phyloP scores from a whole-genome alignment of 1,140 invertebrate species.

The Aphis gossypii region DNA sequence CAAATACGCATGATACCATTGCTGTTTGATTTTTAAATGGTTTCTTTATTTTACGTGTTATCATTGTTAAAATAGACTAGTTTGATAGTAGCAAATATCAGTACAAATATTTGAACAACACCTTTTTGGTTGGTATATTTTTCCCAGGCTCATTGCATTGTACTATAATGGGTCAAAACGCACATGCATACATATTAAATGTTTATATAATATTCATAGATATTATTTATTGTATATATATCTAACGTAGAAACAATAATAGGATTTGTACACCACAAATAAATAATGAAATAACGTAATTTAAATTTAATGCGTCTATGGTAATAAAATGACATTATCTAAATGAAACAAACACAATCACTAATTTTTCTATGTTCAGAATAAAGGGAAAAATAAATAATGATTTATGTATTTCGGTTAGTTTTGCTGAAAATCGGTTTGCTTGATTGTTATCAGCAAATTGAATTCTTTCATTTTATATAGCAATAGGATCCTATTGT shows the following conservation, averaged over 20 bases:
- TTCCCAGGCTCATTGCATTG: neutral
- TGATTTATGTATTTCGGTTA: neutral
- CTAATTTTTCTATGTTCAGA: neutral
- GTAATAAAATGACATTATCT: neutral
- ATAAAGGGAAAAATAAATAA: constrained; percentile 6
- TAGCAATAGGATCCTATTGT: neutral
- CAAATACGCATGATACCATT: neutral
- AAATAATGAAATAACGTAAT: neutral
- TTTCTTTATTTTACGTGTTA: neutral
- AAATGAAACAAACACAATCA: neutral
- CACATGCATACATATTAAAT: neutral
- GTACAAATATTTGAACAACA: constrained; percentile 32
- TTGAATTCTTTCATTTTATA: constrained; percentile 12
- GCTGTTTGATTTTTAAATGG: neutral
- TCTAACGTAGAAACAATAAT: neutral
- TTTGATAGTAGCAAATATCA: neutral
- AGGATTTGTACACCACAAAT: neutral
- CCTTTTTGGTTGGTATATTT: neutral
- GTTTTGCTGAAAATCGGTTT: neutral
- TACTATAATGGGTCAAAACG: neutral
- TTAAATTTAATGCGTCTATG: neutral
- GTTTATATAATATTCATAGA: too few relatives aligned
- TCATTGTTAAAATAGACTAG: constrained; percentile 1
- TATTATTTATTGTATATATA: neutral
- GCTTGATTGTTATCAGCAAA: constrained; percentile 2